Base-by-base conservation (phyloP, 2,888 invertebrate genomes). In the Camptogramma bilineatum region DNA sequence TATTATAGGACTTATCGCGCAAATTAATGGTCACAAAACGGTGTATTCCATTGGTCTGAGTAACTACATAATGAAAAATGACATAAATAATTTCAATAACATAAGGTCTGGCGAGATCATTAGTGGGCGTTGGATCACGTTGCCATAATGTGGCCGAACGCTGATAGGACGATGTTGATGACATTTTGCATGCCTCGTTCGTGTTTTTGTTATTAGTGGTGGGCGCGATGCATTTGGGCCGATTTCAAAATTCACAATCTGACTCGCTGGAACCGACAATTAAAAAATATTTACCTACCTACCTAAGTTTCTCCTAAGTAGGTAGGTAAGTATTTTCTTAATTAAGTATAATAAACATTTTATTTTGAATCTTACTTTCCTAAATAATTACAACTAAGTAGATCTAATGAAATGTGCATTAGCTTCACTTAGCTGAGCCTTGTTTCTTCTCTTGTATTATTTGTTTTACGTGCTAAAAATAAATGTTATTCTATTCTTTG, bases 131-230 rank as follows among this genome's bases (percentile, higher is more conserved):
- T 70, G 57, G 70, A 71, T 72, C 69, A 70, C 70, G 58, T 53
- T 55, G 63, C 73, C 75, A 73, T n/a, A n/a, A n/a, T 71, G 70
- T 75, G 73, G 73, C 68, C 61, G 52, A 61, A 58, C 61, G 65
- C 66, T 63, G 71, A 64, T 69, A 63, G 52, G 60, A 64, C 17
- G 50, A 66, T 67, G 72, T 67, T 72, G 72, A 67, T 70, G 70
- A 72, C 67, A 72, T 72, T 72, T 72, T 70, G 72, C 72, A 72
- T 55, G 70, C 68, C 57, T 60, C 55, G 46, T 59, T 68, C 18
- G 47, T 52, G 57, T 63, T 64, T 56, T 53, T 61, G 52, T 57
- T 56, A 64, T 64, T 60, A 52, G 47, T 18, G 42, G 55, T 55
- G 60, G 59, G 60, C 39, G 60, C 39, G 55, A 44, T 24, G 28